Percentiles rank a stretch among this genome's conserved stretches.
Evolutionary conservation across 2,797 vertebrate species (phyloP).

Genomic region (Hoplostethus mediterraneus): DNA sequence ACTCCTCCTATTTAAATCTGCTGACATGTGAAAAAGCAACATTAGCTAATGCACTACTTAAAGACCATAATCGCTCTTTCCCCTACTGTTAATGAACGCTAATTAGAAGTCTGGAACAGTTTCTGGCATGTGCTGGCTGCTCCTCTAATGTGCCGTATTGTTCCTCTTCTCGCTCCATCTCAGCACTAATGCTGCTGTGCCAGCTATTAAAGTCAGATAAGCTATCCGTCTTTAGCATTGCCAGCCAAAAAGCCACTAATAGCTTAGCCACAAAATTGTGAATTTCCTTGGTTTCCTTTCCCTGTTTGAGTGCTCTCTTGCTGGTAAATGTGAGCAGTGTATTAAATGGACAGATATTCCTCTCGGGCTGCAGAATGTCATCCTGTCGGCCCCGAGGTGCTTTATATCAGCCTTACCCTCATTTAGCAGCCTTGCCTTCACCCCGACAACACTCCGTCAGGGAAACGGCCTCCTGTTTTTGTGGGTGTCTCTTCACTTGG

Average conservation of each 20-base stretch:
- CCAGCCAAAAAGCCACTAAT: constrained; percentile 83
- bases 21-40: constrained; percentile 84
- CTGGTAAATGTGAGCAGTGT: constrained; percentile 47
- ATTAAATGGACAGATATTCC: constrained; percentile 50
- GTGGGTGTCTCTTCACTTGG: constrained; percentile 36
- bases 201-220: constrained; percentile 86
- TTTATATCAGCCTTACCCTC: constrained; percentile 26
- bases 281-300: constrained; percentile 78
- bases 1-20: constrained; percentile 81
- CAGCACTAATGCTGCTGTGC: constrained; percentile 85
- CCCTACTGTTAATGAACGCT: constrained; percentile 89
- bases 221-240: constrained; percentile 83
- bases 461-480: constrained; percentile 46
- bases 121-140: constrained; percentile 82
- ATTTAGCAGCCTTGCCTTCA: constrained; percentile 36
- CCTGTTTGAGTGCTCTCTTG: constrained; percentile 59
- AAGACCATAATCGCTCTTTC: constrained; percentile 88
- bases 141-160: constrained; percentile 86
- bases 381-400: constrained; percentile 25
- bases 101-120: constrained; percentile 86
- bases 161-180: constrained; percentile 80
- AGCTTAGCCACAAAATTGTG: constrained; percentile 81
- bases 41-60: constrained; percentile 89
- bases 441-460: constrained; percentile 53
- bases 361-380: constrained; percentile 35